These are phyloP conservation scores for Mystacornis crossleyi DNA, from an alignment of 2,113 vertebrate genomes.

Conservation along the genomic window DNA sequence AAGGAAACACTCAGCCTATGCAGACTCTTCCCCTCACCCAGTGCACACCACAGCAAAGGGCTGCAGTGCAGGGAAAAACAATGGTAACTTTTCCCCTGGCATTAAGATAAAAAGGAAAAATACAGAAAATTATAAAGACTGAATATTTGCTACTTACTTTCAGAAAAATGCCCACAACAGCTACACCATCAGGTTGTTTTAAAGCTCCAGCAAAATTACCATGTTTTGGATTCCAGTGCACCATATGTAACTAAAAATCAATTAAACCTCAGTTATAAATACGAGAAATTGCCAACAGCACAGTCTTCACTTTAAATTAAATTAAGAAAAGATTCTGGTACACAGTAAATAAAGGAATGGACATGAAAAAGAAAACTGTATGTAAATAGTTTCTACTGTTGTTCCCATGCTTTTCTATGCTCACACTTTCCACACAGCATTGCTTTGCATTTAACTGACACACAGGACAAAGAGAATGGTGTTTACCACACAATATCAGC, in stretches of 20 bases:
- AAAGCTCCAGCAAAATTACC: constrained; percentile 83
- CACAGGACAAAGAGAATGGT: not conserved
- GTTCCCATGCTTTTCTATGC: not conserved
- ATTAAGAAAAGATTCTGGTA: not conserved
- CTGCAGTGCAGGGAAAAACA: not conserved
- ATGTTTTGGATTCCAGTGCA: constrained; percentile 97
- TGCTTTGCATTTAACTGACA: not conserved
- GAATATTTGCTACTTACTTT: constrained; percentile 75
- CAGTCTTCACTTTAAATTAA: not conserved
- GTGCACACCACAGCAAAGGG: not conserved
- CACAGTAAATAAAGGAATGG: not conserved
- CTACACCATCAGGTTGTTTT: constrained; percentile 86
- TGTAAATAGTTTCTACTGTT: not conserved
- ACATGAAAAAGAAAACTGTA: not conserved
- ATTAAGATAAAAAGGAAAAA: not conserved
- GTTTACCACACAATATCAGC: not conserved
- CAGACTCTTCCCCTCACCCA: not conserved
- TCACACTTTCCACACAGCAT: not conserved
- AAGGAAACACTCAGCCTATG: not conserved
- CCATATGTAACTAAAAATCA: constrained; percentile 89
- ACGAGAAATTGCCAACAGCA: not conserved
- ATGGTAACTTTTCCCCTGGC: not conserved
- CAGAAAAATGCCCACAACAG: constrained; percentile 91
- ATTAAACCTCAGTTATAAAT: not conserved
- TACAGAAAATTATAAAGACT: not conserved